A percentile compares a stretch with the other conserved stretches of the same genome.
Conservation (phyloP, 2,888 invertebrate species). For the Trimorus sp. region DNA sequence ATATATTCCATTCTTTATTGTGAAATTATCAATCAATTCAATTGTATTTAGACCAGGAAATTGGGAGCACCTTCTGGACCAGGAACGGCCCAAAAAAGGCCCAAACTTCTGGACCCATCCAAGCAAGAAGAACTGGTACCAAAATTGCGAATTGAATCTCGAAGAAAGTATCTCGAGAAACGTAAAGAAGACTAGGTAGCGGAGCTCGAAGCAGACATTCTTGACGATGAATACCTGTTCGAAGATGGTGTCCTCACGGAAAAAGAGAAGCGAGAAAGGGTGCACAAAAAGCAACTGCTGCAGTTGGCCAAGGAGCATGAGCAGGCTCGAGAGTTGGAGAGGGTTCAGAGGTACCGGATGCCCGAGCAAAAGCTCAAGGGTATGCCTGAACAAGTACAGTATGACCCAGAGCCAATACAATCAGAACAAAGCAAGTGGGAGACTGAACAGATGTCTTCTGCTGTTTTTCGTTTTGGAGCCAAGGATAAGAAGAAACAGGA, state of each 20-base stretch:
- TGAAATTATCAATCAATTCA: too few species aligned
- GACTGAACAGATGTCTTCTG: conserved; percentile 96
- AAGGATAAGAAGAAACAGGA: conserved; percentile 87
- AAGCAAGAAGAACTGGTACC: conserved; percentile 94
- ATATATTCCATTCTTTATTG: background rate
- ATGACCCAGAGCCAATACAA: conserved; percentile 85
- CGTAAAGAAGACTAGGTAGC: conserved; percentile 97
- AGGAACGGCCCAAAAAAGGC: conserved; percentile 92
- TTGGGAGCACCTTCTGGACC: conserved; percentile 33
- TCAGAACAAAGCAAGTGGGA: conserved; percentile 98
- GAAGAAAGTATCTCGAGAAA: conserved; percentile 96
- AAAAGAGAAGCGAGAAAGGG: conserved; percentile 91
- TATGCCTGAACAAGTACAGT: conserved; percentile 92
- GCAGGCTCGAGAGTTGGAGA: conserved; percentile 95
- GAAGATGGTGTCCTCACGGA: conserved; percentile 93
- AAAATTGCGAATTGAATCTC: conserved; percentile 93
- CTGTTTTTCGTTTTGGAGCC: conserved; percentile 96
- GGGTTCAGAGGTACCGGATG: conserved; percentile 96
- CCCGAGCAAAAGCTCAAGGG: conserved; percentile 92
- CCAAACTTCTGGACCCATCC: conserved; percentile 91
- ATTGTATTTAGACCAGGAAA: conserved; percentile 59
- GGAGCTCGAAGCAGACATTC: conserved; percentile 96
- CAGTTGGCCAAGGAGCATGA: conserved; percentile 97
- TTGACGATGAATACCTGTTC: conserved; percentile 98
- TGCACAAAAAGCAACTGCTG: conserved; percentile 95